These are phyloP conservation scores for Zeuzera pyrina DNA, from an alignment of 2,888 invertebrate genomes.

Conservation along the genomic window DNA sequence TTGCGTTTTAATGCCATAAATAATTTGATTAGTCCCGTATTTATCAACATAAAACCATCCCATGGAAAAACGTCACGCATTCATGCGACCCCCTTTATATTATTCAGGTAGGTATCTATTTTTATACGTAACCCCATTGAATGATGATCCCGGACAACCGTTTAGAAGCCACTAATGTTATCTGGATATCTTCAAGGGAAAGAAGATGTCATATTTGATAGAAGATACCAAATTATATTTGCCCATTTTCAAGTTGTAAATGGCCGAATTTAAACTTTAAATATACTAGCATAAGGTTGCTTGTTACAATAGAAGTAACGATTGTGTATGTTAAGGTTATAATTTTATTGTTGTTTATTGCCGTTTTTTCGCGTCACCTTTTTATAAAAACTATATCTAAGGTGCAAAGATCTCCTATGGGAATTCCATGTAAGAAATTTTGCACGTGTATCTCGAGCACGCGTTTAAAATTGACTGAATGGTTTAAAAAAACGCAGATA, in stretches of 20 bases:
- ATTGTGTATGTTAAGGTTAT: constrained; percentile 18
- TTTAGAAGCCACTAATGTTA: constrained; percentile 72
- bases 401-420: constrained; percentile 34
- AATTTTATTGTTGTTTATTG: constrained; percentile 44
- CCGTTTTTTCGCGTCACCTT: constrained; percentile 36
- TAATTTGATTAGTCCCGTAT: constrained; percentile 72
- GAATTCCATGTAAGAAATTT: constrained; percentile 29
- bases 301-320: constrained; percentile 1
- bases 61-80: constrained; percentile 64
- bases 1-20: constrained; percentile 67
- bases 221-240: constrained; percentile 17
- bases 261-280: constrained; percentile 2
- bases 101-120: constrained; percentile 14
- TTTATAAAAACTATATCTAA: constrained; percentile 37
- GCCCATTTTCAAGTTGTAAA: constrained; percentile 1
- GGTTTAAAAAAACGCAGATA: constrained; percentile 15
- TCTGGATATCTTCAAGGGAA: constrained; percentile 56
- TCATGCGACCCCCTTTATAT: constrained; percentile 34
- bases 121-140: constrained; percentile 37
- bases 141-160: constrained; percentile 39
- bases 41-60: constrained; percentile 67
- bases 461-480: constrained; percentile 29
- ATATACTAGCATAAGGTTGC: not conserved
- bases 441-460: constrained; percentile 49
- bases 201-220: constrained; percentile 44